phyloP scores from a whole-genome alignment of 1,140 invertebrate genomes.

The Leptonema lineaticorne region DNA sequence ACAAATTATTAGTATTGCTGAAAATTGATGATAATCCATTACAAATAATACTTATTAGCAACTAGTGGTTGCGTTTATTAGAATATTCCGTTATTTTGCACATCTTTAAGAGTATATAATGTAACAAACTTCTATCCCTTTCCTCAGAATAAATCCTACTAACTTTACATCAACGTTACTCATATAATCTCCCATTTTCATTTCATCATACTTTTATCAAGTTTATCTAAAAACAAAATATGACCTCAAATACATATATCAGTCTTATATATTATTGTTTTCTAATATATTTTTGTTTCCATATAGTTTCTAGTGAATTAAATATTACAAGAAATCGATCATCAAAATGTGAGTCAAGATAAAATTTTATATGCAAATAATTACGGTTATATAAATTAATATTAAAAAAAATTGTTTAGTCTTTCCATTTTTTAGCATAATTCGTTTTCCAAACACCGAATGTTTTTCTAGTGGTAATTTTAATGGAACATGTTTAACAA shows the following conservation, averaged over 20 bases:
- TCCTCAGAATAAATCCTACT: too few relatives aligned
- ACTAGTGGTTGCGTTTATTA: neutral
- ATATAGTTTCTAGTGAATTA: too few relatives aligned
- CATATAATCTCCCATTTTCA: neutral
- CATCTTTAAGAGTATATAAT: neutral
- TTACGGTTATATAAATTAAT: neutral
- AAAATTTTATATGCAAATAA: neutral
- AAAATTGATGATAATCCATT: too few relatives aligned
- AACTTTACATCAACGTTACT: neutral
- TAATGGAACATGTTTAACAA: conserved; percentile 74
- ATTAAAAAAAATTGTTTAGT: conserved; percentile 49
- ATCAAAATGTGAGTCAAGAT: neutral
- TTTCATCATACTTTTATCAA: neutral
- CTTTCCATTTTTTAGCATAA: conserved; percentile 71
- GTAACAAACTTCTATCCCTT: neutral
- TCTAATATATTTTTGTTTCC: too few relatives aligned
- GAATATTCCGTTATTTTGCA: conserved; percentile 8
- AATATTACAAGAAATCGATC: neutral
- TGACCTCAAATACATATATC: too few relatives aligned
- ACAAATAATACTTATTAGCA: too few relatives aligned
- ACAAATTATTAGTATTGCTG: too few relatives aligned
- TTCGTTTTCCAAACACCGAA: conserved; percentile 68
- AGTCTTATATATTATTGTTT: too few relatives aligned
- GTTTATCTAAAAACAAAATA: neutral
- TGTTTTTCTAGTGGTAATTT: conserved; percentile 65